These are phyloP conservation scores for Zootoca vivipara DNA, from an alignment of 2,113 vertebrate genomes.

Conservation along the genomic window DNA sequence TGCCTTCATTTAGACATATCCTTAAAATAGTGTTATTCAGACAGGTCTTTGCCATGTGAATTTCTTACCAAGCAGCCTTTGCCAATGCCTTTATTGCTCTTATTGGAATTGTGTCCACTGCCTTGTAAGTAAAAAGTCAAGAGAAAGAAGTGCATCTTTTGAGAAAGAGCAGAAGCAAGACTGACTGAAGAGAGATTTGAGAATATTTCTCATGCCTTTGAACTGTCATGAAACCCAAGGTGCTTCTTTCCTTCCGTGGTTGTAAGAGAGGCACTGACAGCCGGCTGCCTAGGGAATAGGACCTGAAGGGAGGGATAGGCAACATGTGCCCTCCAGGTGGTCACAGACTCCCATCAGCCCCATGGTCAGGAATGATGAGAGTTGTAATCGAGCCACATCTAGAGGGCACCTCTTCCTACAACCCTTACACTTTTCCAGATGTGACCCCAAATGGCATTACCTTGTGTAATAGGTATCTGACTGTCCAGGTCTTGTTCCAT, in stretches of 20 bases:
- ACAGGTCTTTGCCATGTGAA: too few relatives aligned
- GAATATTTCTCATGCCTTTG: not conserved
- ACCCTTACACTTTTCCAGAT: not conserved
- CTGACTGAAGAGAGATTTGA: not conserved
- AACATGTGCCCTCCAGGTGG: too few relatives aligned
- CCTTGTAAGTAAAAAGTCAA: too few relatives aligned
- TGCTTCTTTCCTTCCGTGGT: not conserved
- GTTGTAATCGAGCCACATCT: too few relatives aligned
- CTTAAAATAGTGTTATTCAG: too few relatives aligned
- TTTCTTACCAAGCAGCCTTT: too few relatives aligned
- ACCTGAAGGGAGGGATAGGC: not conserved
- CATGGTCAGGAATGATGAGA: too few relatives aligned
- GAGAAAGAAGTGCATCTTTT: not conserved
- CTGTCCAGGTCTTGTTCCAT: conserved; percentile 82
- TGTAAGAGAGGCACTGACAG: not conserved
- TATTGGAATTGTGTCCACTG: too few relatives aligned
- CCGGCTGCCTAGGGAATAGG: not conserved
- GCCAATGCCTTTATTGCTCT: too few relatives aligned
- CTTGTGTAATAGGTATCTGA: conserved; percentile 89
- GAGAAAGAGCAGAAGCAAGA: not conserved
- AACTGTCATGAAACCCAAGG: not conserved
- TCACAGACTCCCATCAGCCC: too few relatives aligned
- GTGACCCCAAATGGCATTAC: conserved; percentile 59
- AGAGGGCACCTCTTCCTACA: too few relatives aligned
- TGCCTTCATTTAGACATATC: too few relatives aligned